Evolutionary conservation across 2,888 invertebrate species (phyloP).

Genomic region (Ornithoptera alexandrae): DNA sequence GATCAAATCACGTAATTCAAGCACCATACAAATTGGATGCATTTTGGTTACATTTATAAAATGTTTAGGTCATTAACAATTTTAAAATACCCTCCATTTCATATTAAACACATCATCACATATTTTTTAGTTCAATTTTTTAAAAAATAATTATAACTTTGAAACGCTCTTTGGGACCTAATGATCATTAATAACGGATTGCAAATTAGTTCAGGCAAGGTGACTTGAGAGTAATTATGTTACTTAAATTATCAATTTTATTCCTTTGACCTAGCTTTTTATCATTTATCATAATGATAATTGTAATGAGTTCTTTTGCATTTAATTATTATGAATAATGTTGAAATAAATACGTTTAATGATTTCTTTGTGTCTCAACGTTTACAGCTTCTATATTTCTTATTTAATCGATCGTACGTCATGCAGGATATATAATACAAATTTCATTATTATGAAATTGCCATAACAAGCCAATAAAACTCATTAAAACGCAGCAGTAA

Average conservation of each 20-base stretch:
- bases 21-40: no score
- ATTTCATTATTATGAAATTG: constrained; percentile 4
- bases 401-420: background rate
- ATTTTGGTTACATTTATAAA: no score
- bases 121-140: no score
- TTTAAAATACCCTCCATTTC: no score
- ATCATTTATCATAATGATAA: constrained; percentile 6
- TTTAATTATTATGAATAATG: background rate
- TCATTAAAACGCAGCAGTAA: background rate
- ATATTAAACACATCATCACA: no score
- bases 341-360: constrained; percentile 5
- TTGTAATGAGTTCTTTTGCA: constrained; percentile 10
- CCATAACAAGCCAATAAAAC: background rate
- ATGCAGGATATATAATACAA: background rate
- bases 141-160: no score
- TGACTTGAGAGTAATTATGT: background rate
- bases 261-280: background rate
- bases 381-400: background rate
- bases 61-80: no score
- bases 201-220: background rate
- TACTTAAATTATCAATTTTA: constrained; percentile 8
- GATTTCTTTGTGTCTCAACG: background rate
- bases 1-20: no score
- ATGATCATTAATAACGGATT: background rate
- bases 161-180: background rate